Base-by-base conservation (phyloP, 2,888 invertebrate genomes). In the Parthenolecanium corni region DNA sequence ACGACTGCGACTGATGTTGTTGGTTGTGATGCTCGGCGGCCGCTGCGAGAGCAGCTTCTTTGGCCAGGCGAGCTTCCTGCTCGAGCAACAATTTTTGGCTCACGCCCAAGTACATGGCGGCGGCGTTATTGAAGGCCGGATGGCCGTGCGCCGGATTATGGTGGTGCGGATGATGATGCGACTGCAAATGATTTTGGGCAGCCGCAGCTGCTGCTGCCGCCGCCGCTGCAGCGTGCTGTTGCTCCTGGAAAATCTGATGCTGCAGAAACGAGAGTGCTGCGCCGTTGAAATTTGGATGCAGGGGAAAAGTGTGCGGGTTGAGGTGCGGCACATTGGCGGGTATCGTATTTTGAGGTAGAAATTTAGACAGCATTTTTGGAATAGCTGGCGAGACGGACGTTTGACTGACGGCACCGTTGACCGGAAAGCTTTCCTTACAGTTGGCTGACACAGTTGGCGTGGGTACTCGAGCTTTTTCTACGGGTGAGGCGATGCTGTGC, bases 41-140 rank as follows among this genome's bases (percentile, higher is more conserved):
- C 66, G 78, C 65, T 70, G 70, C 74, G 69, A 75, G 64, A 68
- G 79, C 75, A 52, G 81, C 78, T 74, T 83, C 79, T 69, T 82
- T 81, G 21, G 82, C 84, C 74, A 85, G 78, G 67, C 85, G 79
- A 21, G 84, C 85, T 72, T 87, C 87, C 73, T 87, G 84, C 73
- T 89, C 87, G 75, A 86, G 77, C 71, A 88, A 83, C 70, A 88
- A 76, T 71, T 87, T 86, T 70, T 88, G 86, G 70, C 83, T 82
- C 52, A 84, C 82, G 68, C 85, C 85, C 68, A 87, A 78, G 74
- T 88, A 86, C 84, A 87, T 86, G 44, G 78, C 77, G 42, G 78
- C 76, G 53, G 77, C 77, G 68, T 73, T 77, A 68, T 75, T 78
- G 25, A 67, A 66, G 23, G 36, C 44, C 18, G 68, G 67, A 3